These are phyloP conservation scores for Coecobrya sp. DNA, from an alignment of 2,888 invertebrate species.

Conservation along the genomic window DNA sequence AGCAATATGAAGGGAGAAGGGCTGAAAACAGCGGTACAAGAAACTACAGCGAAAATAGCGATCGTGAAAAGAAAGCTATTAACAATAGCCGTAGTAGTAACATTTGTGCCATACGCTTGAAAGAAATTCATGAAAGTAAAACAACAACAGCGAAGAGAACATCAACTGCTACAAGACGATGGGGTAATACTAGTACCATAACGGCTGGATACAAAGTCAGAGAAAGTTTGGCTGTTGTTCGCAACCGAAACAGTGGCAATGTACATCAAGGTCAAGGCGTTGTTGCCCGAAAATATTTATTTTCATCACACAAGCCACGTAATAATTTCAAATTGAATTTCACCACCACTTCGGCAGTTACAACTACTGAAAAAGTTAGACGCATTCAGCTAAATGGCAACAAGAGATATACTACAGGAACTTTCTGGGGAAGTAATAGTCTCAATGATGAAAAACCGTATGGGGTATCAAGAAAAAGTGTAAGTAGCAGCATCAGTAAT, in stretches of 20 bases:
- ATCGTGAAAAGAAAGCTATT: background rate
- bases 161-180: conserved; percentile 14
- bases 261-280: conserved; percentile 67
- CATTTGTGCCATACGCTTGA: conserved; percentile 35
- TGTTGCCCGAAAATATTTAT: conserved; percentile 70
- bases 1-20: conserved; percentile 4
- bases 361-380: conserved; percentile 44
- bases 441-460: conserved; percentile 27
- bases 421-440: background rate
- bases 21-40: background rate
- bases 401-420: background rate
- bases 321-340: conserved; percentile 68
- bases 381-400: conserved; percentile 55
- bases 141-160: conserved; percentile 30
- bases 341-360: background rate
- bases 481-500: background rate
- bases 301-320: conserved; percentile 54
- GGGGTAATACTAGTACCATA: conserved; percentile 6
- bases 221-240: conserved; percentile 70
- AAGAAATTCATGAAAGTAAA: conserved; percentile 54
- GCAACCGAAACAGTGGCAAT: conserved; percentile 37
- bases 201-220: conserved; percentile 57
- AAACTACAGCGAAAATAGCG: background rate
- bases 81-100: conserved; percentile 1
- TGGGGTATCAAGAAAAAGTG: conserved; percentile 33